Percentiles rank a stretch among this genome's conserved stretches.
Evolutionary conservation across 2,888 invertebrate genomes (phyloP).

Genomic region (Pteria penguin): DNA sequence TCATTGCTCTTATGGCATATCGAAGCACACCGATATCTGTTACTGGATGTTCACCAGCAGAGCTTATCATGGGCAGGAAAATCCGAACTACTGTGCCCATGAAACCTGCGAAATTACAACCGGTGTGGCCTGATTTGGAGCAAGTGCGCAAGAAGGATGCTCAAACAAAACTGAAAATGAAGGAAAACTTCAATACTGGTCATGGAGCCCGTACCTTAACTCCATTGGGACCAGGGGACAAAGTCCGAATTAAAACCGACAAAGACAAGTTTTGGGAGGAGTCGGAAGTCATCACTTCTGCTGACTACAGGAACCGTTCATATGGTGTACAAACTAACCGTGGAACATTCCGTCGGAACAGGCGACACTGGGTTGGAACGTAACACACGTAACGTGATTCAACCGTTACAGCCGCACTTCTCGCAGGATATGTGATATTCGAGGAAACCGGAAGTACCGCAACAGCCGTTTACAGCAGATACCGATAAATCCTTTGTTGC

Average conservation of each 20-base stretch:
- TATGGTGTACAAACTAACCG: background rate
- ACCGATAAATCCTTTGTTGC: too few species aligned
- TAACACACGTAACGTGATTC: too few species aligned
- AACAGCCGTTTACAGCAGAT: too few species aligned
- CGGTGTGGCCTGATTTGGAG: conserved; percentile 27
- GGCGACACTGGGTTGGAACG: too few species aligned
- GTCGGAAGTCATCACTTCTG: background rate
- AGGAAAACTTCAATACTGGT: background rate
- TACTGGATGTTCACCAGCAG: conserved; percentile 30
- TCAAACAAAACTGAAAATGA: background rate
- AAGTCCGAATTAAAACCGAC: too few species aligned
- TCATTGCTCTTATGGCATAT: conserved; percentile 36
- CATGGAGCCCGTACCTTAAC: too few species aligned
- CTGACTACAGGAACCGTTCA: background rate
- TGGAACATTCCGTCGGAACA: background rate
- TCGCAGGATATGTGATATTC: too few species aligned
- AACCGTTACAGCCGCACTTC: too few species aligned
- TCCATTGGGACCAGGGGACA: too few species aligned
- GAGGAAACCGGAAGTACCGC: too few species aligned
- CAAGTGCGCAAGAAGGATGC: conserved; percentile 4
- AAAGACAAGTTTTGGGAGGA: background rate
- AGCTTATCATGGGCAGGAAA: conserved; percentile 40
- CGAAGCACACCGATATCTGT: conserved; percentile 27
- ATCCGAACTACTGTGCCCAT: conserved; percentile 34
- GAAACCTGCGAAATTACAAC: background rate